Percentiles rank a stretch among this genome's conserved stretches.
Conservation (phyloP, 2,797 vertebrate genomes). For the Natrix natrix region DNA sequence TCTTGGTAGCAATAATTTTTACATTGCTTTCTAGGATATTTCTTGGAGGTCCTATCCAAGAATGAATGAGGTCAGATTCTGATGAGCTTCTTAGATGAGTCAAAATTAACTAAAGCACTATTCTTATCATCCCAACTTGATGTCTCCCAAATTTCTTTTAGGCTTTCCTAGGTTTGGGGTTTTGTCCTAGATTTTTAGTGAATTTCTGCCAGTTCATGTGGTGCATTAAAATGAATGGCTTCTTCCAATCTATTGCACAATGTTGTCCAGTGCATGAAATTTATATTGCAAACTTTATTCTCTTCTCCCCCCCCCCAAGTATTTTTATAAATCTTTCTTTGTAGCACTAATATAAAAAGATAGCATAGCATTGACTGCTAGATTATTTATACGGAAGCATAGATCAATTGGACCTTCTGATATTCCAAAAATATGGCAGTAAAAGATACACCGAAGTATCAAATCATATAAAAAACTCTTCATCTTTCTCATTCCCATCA, state of each 20-base stretch:
- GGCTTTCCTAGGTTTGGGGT: background rate
- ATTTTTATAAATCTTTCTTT: background rate
- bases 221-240: constrained; percentile 17
- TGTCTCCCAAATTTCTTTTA: background rate
- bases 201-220: background rate
- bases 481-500: constrained; percentile 8
- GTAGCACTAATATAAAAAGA: background rate
- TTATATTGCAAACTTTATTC: background rate
- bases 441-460: background rate
- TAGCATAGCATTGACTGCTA: background rate
- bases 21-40: background rate
- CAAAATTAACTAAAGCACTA: background rate
- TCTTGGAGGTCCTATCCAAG: background rate
- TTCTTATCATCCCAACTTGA: background rate
- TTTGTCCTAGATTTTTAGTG: background rate
- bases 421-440: background rate
- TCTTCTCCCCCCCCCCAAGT: background rate
- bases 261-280: background rate
- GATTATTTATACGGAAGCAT: background rate
- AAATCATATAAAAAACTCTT: constrained; percentile 93
- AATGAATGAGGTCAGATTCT: background rate
- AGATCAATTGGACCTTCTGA: background rate
- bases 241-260: constrained; percentile 30
- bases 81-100: background rate
- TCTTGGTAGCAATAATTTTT: background rate